phyloP scores from a whole-genome alignment of 2,113 vertebrate genomes.

The Saiga tatarica region DNA sequence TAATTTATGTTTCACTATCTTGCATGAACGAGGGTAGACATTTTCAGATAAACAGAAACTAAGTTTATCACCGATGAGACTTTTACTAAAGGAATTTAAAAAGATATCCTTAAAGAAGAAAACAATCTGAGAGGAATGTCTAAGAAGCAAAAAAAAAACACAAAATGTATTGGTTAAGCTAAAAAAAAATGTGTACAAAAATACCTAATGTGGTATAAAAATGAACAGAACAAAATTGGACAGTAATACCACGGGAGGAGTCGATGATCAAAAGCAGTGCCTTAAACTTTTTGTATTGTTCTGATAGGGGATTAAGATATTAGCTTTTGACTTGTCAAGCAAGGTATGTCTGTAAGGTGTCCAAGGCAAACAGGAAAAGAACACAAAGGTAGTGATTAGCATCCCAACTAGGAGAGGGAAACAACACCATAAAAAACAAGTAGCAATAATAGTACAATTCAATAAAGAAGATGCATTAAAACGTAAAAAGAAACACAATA shows the following conservation, averaged over 20 bases:
- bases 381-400: neutral
- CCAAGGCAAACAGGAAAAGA: neutral
- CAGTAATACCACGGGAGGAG: neutral
- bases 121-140: neutral
- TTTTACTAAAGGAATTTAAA: conserved; percentile 2
- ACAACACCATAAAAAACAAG: neutral
- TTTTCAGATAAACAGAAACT: conserved; percentile 15
- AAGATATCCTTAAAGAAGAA: neutral
- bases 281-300: conserved; percentile 11
- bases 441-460: neutral
- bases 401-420: neutral
- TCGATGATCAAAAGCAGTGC: neutral
- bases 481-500: neutral
- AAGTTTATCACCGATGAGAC: neutral
- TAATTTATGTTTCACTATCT: neutral
- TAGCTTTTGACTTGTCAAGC: neutral
- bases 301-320: neutral
- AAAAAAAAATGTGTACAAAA: neutral
- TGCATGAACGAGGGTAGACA: neutral
- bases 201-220: neutral
- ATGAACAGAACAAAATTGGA: neutral
- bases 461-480: neutral
- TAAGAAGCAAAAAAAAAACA: neutral
- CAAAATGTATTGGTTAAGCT: neutral
- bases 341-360: neutral